Percentiles rank a stretch among this genome's conserved stretches.
Evolutionary conservation across 2,113 vertebrate species (phyloP).

Genomic region (Sceloporus undulatus): DNA sequence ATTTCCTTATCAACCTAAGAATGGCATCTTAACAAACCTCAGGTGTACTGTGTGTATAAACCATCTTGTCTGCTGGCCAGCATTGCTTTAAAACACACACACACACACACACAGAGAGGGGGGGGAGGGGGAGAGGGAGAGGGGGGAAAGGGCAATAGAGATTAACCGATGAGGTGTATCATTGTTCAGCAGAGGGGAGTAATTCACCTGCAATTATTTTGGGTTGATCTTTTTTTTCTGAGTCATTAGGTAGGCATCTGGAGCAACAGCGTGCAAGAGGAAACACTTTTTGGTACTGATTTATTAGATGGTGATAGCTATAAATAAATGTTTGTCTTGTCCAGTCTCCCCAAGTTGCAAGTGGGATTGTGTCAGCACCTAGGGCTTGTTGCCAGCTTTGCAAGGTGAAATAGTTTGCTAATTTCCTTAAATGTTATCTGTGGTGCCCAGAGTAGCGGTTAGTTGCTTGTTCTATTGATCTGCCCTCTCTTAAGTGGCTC

Average conservation of each 20-base stretch:
- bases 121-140: too few species aligned
- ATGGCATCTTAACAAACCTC: slow-evolving; percentile 7
- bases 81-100: not conserved
- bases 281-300: slow-evolving; percentile 63
- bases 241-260: slow-evolving; percentile 38
- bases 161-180: slow-evolving; percentile 48
- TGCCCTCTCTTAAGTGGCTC: slow-evolving; percentile 76
- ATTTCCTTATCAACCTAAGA: not conserved
- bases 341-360: slow-evolving; percentile 30
- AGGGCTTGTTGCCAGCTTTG: slow-evolving; percentile 68
- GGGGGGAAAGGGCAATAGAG: slow-evolving; percentile 10
- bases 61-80: not conserved
- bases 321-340: slow-evolving; percentile 66
- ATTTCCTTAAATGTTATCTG: slow-evolving; percentile 79
- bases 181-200: slow-evolving; percentile 52
- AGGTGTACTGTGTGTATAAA: not conserved
- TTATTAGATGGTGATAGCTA: slow-evolving; percentile 61
- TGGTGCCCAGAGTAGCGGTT: slow-evolving; percentile 79
- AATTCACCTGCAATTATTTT: slow-evolving; percentile 55
- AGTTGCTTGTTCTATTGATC: slow-evolving; percentile 75
- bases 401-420: slow-evolving; percentile 78
- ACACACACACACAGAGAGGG: too few species aligned
- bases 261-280: slow-evolving; percentile 42
- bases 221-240: slow-evolving; percentile 28
- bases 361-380: slow-evolving; percentile 61